Evolutionary conservation across 2,888 invertebrate species (phyloP).

Genomic region (Platycnemis pennipes): DNA sequence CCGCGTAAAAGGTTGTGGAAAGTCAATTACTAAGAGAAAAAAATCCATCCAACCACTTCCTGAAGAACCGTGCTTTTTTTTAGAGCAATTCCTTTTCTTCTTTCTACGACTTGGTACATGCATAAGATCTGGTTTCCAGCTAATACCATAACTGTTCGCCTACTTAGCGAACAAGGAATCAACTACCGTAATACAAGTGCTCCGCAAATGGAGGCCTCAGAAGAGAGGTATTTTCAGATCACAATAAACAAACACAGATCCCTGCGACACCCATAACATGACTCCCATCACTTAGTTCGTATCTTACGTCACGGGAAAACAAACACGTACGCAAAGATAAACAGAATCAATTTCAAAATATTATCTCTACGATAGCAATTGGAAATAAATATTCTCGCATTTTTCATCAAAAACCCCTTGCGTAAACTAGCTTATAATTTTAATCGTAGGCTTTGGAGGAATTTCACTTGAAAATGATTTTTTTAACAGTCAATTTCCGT

Average conservation of each 20-base stretch:
- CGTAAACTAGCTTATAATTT: too few relatives aligned
- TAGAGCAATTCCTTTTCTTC: not conserved
- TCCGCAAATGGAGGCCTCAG: not conserved
- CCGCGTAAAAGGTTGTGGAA: not conserved
- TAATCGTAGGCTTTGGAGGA: too few relatives aligned
- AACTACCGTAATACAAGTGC: not conserved
- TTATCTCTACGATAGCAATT: too few relatives aligned
- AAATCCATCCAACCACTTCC: not conserved
- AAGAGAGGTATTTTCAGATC: not conserved
- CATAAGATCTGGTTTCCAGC: not conserved
- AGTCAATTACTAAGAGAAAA: not conserved
- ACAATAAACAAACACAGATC: not conserved
- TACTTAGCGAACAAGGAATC: not conserved
- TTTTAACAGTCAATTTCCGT: too few relatives aligned
- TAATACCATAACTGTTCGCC: not conserved
- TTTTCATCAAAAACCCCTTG: too few relatives aligned
- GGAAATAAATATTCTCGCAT: too few relatives aligned
- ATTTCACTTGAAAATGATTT: too few relatives aligned
- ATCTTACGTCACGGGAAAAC: too few relatives aligned
- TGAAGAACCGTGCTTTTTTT: not conserved
- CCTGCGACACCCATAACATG: not conserved
- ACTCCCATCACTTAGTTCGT: too few relatives aligned
- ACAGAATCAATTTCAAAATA: too few relatives aligned
- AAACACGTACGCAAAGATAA: too few relatives aligned
- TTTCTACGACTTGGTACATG: not conserved